These are phyloP conservation scores for Acrobasis repandana DNA, from an alignment of 2,888 invertebrate species.

Conservation along the genomic window DNA sequence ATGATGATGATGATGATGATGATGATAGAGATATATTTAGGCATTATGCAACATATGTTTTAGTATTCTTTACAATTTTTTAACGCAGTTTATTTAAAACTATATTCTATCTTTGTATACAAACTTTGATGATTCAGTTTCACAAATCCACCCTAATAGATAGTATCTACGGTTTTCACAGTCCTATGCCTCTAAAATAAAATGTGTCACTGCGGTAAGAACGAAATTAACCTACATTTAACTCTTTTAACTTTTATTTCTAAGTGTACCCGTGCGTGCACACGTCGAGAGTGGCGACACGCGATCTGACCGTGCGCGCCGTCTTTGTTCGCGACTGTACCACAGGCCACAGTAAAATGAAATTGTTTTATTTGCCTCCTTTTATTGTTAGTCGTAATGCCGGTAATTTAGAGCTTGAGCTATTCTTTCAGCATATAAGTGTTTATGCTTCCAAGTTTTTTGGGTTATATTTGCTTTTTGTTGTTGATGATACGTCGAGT, in stretches of 20 bases:
- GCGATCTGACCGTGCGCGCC: constrained; percentile 42
- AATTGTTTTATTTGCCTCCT: constrained; percentile 19
- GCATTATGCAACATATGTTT: too few species aligned
- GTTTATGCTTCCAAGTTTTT: constrained; percentile 1
- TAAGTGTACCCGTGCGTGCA: constrained; percentile 42
- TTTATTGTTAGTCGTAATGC: constrained; percentile 16
- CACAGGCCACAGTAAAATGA: constrained; percentile 21
- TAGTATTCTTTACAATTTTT: too few species aligned
- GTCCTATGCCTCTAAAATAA: neutral
- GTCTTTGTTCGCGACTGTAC: constrained; percentile 45
- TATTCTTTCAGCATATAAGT: constrained; percentile 11
- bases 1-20: too few species aligned
- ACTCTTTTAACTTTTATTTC: constrained; percentile 13
- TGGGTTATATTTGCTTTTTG: neutral
- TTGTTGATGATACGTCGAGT: too few species aligned
- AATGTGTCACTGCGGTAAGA: constrained; percentile 2
- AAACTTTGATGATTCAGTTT: too few species aligned
- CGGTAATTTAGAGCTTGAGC: constrained; percentile 13
- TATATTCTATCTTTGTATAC: too few species aligned
- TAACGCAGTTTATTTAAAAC: too few species aligned
- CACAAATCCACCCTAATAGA: too few species aligned
- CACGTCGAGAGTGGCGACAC: constrained; percentile 43
- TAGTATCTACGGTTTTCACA: too few species aligned
- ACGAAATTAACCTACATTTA: neutral
- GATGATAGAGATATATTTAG: too few species aligned